Evolutionary conservation across 2,888 invertebrate genomes (phyloP).

Genomic region (Elgonia sp.): DNA sequence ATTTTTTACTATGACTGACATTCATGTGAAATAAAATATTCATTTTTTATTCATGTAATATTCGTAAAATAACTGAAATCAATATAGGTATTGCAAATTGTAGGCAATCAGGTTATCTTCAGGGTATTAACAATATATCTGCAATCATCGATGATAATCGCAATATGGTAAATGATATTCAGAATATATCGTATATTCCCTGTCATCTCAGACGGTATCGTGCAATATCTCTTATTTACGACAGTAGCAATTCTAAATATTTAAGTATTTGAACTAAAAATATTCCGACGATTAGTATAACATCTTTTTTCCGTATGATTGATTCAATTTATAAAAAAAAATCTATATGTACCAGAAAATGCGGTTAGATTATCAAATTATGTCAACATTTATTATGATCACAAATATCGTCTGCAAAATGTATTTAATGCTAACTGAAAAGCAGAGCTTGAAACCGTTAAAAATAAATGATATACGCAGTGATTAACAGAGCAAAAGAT

Average conservation of each 20-base stretch:
- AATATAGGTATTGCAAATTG: slow-evolving; percentile 45
- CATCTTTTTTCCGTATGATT: neutral
- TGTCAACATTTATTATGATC: slow-evolving; percentile 5
- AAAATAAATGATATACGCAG: neutral
- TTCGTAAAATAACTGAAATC: slow-evolving; percentile 51
- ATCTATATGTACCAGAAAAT: neutral
- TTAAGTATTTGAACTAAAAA: neutral
- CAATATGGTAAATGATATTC: slow-evolving; percentile 39
- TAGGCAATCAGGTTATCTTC: slow-evolving; percentile 34
- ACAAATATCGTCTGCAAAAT: slow-evolving; percentile 19
- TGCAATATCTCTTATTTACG: slow-evolving; percentile 26
- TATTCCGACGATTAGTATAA: neutral
- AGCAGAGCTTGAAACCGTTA: neutral
- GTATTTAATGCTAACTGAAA: slow-evolving; percentile 12
- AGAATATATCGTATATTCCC: slow-evolving; percentile 12
- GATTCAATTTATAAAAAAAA: neutral
- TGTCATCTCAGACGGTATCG: slow-evolving; percentile 25
- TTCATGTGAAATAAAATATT: slow-evolving; percentile 3
- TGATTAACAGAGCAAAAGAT: too few relatives aligned
- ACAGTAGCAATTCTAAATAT: slow-evolving; percentile 1
- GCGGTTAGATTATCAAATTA: neutral
- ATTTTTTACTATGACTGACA: too few relatives aligned
- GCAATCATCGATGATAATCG: slow-evolving; percentile 41
- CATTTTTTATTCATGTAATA: slow-evolving; percentile 1
- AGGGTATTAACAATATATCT: slow-evolving; percentile 48